Percentiles rank a stretch among this genome's conserved stretches.
These are phyloP conservation scores for Tympanuchus pallidicinctus DNA, from an alignment of 2,113 vertebrate species.

Conservation along the genomic window DNA sequence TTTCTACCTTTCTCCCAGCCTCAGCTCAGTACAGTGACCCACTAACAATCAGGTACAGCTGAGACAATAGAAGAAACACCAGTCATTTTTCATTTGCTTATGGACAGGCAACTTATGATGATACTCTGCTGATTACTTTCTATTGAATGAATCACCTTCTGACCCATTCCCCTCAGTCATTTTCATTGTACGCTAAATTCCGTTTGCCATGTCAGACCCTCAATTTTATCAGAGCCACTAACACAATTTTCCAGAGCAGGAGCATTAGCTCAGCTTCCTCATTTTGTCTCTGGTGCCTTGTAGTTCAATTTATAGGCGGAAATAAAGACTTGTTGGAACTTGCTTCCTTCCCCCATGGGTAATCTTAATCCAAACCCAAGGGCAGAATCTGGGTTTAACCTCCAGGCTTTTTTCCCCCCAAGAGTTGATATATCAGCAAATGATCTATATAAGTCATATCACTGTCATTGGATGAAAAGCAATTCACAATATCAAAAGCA, in stretches of 20 bases:
- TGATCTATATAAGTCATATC: neutral
- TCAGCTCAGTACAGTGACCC: neutral
- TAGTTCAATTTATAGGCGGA: conserved; percentile 58
- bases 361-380: conserved; percentile 43
- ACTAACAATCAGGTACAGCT: neutral
- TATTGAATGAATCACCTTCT: conserved; percentile 44
- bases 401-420: conserved; percentile 10
- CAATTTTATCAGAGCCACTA: conserved; percentile 62
- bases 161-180: conserved; percentile 44
- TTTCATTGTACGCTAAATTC: conserved; percentile 60
- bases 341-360: neutral
- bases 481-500: conserved; percentile 21
- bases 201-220: conserved; percentile 61
- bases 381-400: conserved; percentile 6
- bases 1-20: neutral
- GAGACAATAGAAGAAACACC: neutral
- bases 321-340: conserved; percentile 61
- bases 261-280: conserved; percentile 63
- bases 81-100: conserved; percentile 61
- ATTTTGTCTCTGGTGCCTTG: conserved; percentile 61
- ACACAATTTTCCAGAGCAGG: conserved; percentile 59
- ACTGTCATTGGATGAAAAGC: neutral
- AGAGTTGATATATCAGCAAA: neutral
- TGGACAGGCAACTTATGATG: conserved; percentile 41
- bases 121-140: conserved; percentile 57